These are phyloP conservation scores for Pseudachorutes palmiensis DNA, from an alignment of 1,140 invertebrate species.

Conservation along the genomic window DNA sequence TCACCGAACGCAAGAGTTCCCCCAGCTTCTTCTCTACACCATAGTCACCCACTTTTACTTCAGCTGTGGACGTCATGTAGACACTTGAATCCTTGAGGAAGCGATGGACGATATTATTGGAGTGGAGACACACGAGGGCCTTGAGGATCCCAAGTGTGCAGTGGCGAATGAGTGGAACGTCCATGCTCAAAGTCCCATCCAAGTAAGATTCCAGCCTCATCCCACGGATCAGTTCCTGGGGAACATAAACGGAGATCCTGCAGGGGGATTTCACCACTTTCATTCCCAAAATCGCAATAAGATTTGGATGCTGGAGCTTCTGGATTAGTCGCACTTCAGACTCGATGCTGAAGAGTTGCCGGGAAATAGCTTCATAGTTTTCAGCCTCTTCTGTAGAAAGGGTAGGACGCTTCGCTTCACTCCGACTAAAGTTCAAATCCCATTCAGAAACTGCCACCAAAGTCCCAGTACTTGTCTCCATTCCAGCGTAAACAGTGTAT, in stretches of 20 bases:
- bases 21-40: constrained; percentile 58
- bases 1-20: constrained; percentile 44
- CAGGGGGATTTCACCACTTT: constrained; percentile 49
- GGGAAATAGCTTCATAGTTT: background rate
- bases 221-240: constrained; percentile 59
- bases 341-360: constrained; percentile 44
- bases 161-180: constrained; percentile 53
- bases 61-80: constrained; percentile 51
- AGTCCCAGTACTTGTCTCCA: constrained; percentile 59
- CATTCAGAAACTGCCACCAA: constrained; percentile 62
- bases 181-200: constrained; percentile 49
- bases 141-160: constrained; percentile 56
- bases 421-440: constrained; percentile 49
- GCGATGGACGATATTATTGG: constrained; percentile 68
- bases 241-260: constrained; percentile 49
- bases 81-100: constrained; percentile 59
- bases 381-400: background rate
- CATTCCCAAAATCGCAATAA: constrained; percentile 65
- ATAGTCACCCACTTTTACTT: constrained; percentile 58
- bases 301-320: constrained; percentile 59
- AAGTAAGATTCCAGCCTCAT: constrained; percentile 48
- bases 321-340: constrained; percentile 60
- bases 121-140: constrained; percentile 62
- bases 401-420: constrained; percentile 38
- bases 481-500: constrained; percentile 58